Evolutionary conservation across 2,797 vertebrate genomes (phyloP).

Genomic region (Lepilemur ruficaudatus): DNA sequence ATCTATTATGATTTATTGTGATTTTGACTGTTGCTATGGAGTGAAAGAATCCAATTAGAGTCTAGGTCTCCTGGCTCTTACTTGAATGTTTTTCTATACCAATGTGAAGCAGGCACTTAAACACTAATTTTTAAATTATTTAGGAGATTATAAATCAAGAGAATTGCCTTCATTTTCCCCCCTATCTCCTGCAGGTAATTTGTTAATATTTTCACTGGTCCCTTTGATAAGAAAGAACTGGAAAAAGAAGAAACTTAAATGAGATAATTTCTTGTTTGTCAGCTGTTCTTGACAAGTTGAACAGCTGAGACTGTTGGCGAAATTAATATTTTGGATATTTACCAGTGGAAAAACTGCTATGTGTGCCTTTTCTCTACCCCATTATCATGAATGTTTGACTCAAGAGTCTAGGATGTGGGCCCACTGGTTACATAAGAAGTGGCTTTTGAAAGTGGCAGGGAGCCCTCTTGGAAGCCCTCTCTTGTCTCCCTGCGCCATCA

Average conservation of each 20-base stretch:
- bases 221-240: background rate
- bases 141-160: background rate
- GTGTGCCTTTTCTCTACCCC: background rate
- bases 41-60: background rate
- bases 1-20: background rate
- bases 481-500: background rate
- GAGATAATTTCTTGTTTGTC: background rate
- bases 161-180: background rate
- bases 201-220: background rate
- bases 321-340: background rate
- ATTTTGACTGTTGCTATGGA: background rate
- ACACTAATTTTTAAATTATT: background rate
- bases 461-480: rapidly evolving
- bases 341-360: background rate
- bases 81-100: background rate
- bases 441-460: background rate
- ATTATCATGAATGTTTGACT: background rate
- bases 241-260: background rate
- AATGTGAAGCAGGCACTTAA: background rate
- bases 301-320: background rate
- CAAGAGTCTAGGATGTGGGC: background rate
- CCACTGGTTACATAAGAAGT: background rate
- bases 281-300: background rate
- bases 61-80: background rate
- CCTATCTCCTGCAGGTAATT: background rate